Base-by-base conservation (phyloP, 2,113 vertebrate species). In the Albula goreensis region DNA sequence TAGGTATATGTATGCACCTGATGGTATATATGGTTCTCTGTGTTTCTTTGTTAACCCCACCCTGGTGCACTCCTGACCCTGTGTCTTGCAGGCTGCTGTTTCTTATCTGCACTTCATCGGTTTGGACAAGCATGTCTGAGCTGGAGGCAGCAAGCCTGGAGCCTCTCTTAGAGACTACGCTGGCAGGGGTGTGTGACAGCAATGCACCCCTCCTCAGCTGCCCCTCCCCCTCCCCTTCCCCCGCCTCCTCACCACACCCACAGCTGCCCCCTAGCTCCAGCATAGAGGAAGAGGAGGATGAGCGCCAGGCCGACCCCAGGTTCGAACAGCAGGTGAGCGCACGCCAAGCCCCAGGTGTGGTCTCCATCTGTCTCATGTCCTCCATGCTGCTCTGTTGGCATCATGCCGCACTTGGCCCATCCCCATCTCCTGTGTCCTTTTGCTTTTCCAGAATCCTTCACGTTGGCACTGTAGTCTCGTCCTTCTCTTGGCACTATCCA, bases 41-140 rank as follows among this genome's bases (percentile, higher is more conserved):
- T 60, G 17, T 19, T 63, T 19, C 17, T 19, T 31, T 9, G 6
- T 74, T 22, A 74, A 25, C 8, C 70, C 70, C 70, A 10, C n/a
- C n/a, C 70, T 74, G 70, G 9, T 2, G 63, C 63, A 22, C 70
- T 10, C 70, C 22, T 74, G 70, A 92, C 89, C 80, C 91, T 92
- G 31, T 83, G 15, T 5, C 17, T 19, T 17, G 4, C 70, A 96
- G 96, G 91, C 89, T 90, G 91, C 89, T 91, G 89, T 89, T 92
- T 86, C 84, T 92, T 90, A 78, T 90, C 91, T 22, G 91, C 52
- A 56, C 94, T 93, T 93, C 91, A 95, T 91, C 94, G 92, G 88
- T 91, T 81, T 91, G 92, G 92, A 92, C 90, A 92, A 96, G 93
- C 90, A 96, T 96, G 96, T 96, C 96, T 92, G 95, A 95, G 83